Evolutionary conservation across 2,797 vertebrate species (phyloP).

Genomic region (Avahi laniger): DNA sequence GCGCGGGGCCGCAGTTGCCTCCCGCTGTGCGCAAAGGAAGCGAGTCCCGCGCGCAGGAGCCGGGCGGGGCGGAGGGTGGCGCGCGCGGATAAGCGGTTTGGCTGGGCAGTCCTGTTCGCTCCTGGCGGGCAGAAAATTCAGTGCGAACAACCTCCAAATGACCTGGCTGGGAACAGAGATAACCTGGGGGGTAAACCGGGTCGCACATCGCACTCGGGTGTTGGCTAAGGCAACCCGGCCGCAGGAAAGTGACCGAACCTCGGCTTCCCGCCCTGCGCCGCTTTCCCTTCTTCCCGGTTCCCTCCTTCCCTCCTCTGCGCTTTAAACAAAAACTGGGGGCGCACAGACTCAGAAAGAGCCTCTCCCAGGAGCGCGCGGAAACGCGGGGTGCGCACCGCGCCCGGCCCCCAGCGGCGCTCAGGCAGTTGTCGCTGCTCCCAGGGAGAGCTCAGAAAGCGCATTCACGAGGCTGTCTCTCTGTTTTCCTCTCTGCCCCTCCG

Average conservation of each 20-base stretch:
- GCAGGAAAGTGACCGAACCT: not conserved
- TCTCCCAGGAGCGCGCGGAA: not conserved
- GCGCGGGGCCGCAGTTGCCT: not conserved
- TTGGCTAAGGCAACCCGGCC: not conserved
- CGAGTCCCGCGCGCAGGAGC: no score
- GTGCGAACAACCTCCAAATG: not conserved
- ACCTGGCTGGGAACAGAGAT: not conserved
- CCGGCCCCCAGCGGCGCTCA: conserved; percentile 77
- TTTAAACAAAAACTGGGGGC: not conserved
- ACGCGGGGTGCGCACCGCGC: not conserved
- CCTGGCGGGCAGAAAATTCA: not conserved
- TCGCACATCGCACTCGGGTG: not conserved
- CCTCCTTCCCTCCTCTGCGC: conserved; percentile 2
- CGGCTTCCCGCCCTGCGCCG: not conserved
- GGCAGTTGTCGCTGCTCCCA: conserved; percentile 84
- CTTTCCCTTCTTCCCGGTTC: not conserved
- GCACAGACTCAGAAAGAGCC: not conserved
- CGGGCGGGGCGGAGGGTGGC: rapidly evolving
- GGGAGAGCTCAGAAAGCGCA: conserved; percentile 83
- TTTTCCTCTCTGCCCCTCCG: conserved; percentile 84
- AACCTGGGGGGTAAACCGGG: not conserved
- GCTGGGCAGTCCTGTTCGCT: not conserved
- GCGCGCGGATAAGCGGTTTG: not conserved
- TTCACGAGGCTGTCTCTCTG: conserved; percentile 87
- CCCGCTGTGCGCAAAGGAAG: not conserved